Conservation (phyloP, 2,797 vertebrate genomes). For the Spinus olivaceus region DNA sequence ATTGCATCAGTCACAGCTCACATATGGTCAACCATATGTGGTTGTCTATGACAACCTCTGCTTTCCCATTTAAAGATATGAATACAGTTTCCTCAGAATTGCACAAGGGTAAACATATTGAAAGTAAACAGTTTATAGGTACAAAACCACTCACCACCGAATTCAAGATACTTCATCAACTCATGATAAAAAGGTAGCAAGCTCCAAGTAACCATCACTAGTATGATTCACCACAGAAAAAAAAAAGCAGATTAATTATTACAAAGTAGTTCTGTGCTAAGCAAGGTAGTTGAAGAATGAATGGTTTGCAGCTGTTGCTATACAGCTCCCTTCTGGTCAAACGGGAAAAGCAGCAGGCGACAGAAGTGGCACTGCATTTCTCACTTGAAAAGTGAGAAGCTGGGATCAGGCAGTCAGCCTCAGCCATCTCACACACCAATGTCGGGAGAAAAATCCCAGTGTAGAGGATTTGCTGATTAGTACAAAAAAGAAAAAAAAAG, state of each 20-base stretch:
- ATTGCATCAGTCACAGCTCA: background rate
- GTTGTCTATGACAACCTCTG: background rate
- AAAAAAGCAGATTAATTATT: background rate
- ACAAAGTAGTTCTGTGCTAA: background rate
- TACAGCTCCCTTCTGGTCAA: background rate
- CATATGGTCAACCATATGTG: background rate
- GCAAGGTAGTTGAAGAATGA: background rate
- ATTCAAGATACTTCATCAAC: background rate
- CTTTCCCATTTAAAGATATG: background rate
- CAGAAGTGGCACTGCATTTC: background rate
- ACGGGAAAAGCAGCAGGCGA: background rate
- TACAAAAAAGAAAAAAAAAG: background rate
- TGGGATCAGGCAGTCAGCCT: background rate
- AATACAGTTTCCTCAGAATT: background rate
- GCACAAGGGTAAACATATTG: background rate
- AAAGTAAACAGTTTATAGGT: background rate
- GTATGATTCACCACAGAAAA: background rate
- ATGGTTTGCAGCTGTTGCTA: background rate
- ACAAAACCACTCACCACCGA: background rate
- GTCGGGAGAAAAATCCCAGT: rapidly evolving
- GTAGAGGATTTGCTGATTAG: background rate
- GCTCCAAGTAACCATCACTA: background rate
- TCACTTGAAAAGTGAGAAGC: background rate
- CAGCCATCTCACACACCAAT: background rate
- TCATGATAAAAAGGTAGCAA: background rate